Base-by-base conservation (phyloP, 2,113 vertebrate genomes). In the Mustelus asterias region DNA sequence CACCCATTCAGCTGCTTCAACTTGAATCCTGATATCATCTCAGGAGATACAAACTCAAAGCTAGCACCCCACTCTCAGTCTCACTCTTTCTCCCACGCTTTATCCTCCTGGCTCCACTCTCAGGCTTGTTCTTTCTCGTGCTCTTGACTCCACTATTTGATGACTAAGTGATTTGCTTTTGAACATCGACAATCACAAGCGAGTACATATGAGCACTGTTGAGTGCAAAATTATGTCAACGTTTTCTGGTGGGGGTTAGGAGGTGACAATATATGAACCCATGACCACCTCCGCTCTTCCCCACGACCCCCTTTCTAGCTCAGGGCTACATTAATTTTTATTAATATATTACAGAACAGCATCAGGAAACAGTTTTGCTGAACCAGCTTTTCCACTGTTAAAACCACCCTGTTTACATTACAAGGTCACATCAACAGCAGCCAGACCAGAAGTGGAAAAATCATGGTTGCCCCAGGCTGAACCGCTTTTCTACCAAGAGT, bases 361-460 rank as follows among this genome's bases (percentile, higher is more conserved):
- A 37, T 65, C 60, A 93, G 89, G 60, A 93, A 93, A n/a, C 29
- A 63, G 33, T 37, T 93, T 93, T 93, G 33, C 33, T 65, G 60
- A 93, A 37, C 18, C 60, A 65, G 65, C 33, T n/a, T 63, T 93
- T 16, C 58, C 58, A 92, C 13, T n/a, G 29, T n/a, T 92, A 63
- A 92, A 63, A 16, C 89, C 89, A 67, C 60, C 33, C 89, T 93
- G 14, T 93, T 93, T 93, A 93, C n/a, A 67, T 93, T 93, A 93
- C 33, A 65, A 65, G 89, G n/a, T 93, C 60, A 93, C 16, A 24
- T 37, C 60, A 93, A 93, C 16, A 37, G 89, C 60, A 93, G 41
- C 33, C n/a, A 65, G 33, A 33, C 33, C 16, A 93, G 60, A 93
- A 65, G n/a, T 33, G 89, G 58, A 92, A 37, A 37, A 37, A 37